These are phyloP conservation scores for Psittacula derbiana DNA, from an alignment of 2,797 vertebrate genomes.

Conservation along the genomic window DNA sequence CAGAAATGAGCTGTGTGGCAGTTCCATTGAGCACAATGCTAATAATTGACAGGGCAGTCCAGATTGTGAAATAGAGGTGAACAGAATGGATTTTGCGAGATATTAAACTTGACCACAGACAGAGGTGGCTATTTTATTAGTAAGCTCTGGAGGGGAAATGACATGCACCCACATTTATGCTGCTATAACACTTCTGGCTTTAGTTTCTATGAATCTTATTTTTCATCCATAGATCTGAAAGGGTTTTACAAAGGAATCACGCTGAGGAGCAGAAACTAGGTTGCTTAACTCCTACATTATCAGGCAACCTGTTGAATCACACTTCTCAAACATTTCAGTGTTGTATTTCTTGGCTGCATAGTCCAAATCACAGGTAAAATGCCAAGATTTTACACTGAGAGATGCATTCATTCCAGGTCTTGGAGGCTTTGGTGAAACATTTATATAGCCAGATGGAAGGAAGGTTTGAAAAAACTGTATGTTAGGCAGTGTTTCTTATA, in stretches of 20 bases:
- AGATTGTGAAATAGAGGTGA: conserved; percentile 50
- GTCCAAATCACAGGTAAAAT: neutral
- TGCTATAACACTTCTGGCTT: conserved; percentile 26
- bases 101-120: conserved; percentile 58
- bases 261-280: neutral
- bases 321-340: neutral
- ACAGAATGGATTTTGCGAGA: conserved; percentile 40
- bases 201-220: conserved; percentile 26
- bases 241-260: conserved; percentile 18
- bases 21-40: conserved; percentile 41
- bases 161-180: conserved; percentile 3
- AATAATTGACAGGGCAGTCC: conserved; percentile 45
- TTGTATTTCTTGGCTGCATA: neutral
- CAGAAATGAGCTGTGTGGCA: conserved; percentile 51
- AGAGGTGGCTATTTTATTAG: conserved; percentile 32
- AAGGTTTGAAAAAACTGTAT: neutral
- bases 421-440: neutral
- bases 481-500: neutral
- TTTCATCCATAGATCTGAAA: neutral
- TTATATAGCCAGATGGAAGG: neutral
- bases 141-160: conserved; percentile 37
- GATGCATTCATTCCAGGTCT: neutral
- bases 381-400: neutral
- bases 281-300: neutral
- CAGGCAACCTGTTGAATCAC: neutral